A percentile compares a stretch with the other conserved stretches of the same genome.
Conservation (phyloP, 2,113 vertebrate species). For the Pelecanus crispus region DNA sequence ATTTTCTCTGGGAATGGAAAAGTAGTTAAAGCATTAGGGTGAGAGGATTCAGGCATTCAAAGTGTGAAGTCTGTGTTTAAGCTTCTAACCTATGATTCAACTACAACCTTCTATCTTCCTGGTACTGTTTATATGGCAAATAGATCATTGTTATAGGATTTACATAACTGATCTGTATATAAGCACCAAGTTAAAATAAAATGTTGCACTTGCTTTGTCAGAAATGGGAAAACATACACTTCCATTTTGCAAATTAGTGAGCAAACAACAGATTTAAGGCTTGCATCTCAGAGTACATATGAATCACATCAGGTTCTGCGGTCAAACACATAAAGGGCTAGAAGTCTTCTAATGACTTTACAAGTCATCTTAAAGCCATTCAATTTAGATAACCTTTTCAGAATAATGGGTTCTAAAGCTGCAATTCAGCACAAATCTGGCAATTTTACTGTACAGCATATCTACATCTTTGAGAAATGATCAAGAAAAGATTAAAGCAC, state of each 20-base stretch:
- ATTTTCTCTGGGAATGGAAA: background rate
- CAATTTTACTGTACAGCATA: constrained; percentile 44
- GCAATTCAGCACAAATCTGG: constrained; percentile 63
- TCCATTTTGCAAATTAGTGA: background rate
- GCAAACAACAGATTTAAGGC: background rate
- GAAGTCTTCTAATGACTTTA: constrained; percentile 53
- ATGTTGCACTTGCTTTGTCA: background rate
- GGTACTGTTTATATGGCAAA: background rate
- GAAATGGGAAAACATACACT: background rate
- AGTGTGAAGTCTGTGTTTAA: background rate
- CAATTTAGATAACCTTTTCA: constrained; percentile 57
- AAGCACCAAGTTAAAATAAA: background rate
- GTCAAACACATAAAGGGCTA: constrained; percentile 29
- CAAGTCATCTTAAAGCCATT: constrained; percentile 40
- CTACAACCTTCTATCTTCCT: background rate
- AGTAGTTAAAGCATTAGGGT: background rate
- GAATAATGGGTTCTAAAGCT: constrained; percentile 56
- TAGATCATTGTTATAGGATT: constrained; percentile 12
- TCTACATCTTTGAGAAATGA: constrained; percentile 47
- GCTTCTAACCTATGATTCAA: background rate
- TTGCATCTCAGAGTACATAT: background rate
- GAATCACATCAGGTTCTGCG: background rate
- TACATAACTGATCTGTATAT: background rate
- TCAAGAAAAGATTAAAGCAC: constrained; percentile 62
- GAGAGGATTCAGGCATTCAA: background rate